Percentiles rank a stretch among this genome's conserved stretches.
These are phyloP conservation scores for Maconellicoccus hirsutus DNA, from an alignment of 1,140 invertebrate species.

Conservation along the genomic window DNA sequence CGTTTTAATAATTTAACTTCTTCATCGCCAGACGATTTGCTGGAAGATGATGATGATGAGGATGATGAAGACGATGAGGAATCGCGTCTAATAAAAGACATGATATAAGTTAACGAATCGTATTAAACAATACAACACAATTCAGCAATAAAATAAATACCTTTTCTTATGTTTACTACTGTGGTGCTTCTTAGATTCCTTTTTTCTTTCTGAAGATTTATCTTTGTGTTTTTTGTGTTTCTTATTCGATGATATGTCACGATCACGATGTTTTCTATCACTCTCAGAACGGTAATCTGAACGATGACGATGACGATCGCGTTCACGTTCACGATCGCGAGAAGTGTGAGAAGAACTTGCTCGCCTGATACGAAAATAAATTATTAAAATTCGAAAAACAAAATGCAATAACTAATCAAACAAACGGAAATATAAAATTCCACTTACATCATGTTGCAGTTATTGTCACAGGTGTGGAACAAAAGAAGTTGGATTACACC, in stretches of 20 bases:
- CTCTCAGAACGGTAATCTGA: too few relatives aligned
- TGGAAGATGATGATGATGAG: slow-evolving; percentile 21
- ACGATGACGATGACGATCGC: neutral
- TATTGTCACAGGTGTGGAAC: too few relatives aligned
- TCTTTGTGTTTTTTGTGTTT: neutral
- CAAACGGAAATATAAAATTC: too few relatives aligned
- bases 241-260: neutral
- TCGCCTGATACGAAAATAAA: too few relatives aligned
- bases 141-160: neutral
- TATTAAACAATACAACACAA: neutral
- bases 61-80: slow-evolving; percentile 6
- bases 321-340: neutral
- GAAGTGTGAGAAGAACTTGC: neutral
- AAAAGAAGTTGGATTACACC: too few relatives aligned
- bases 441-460: slow-evolving; percentile 4
- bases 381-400: too few relatives aligned
- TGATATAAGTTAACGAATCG: too few relatives aligned
- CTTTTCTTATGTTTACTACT: slow-evolving; percentile 5
- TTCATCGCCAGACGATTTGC: slow-evolving; percentile 37
- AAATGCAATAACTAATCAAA: too few relatives aligned
- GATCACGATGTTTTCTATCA: neutral
- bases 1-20: slow-evolving; percentile 56
- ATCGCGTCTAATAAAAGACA: neutral
- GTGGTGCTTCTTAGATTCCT: neutral
- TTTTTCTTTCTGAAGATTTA: neutral